Base-by-base conservation (phyloP, 2,888 invertebrate species). In the Cylloceria caligata region DNA sequence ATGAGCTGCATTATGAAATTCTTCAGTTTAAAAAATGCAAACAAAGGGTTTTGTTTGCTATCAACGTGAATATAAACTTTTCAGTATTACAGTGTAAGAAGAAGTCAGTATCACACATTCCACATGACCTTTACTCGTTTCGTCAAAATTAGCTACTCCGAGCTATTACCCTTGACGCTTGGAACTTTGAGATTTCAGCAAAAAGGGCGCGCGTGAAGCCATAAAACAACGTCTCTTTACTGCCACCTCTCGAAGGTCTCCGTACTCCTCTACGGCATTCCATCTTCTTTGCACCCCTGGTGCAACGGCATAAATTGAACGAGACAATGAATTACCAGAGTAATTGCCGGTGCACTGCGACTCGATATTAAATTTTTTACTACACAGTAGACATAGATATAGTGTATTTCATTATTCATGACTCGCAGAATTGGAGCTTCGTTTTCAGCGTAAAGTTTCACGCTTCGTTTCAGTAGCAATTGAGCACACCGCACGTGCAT, bases 141-240 rank as follows among this genome's bases (percentile, higher is more conserved):
- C 67, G 47, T 19, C 30, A 47, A 19, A 47, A 67, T 34, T 21
- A 47, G n/a, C 34, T 67, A 13, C 47, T 5, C 9, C 47, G 24
- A 45, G 45, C 47, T 67, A 16, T 47, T 49, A 49, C 45, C 67
- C 16, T 7, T 47, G 47, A 16, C 13, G 21, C 49, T 64, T 42
- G 71, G 57, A 42, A 60, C 60, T 62, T 47, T 30, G 60, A 72
- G 72, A 60, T 72, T 60, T 62, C 57, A 36, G 72, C 60, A 13
- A 34, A 60, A 60, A 6, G 19, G 24, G 27, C 24, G 36, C 47
- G 39, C 27, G 39, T 9, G 34, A 13, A 19, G 67, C 55, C 30
- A 60, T 73, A 73, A 73, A 72, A 49, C 78, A 65, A 24, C 47
- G 79, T 68, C 73, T 68, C 52, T 73, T 67, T 73, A 64, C 45